These are phyloP conservation scores for Drosophila formosana DNA, from an alignment of 2,888 invertebrate species.

Conservation along the genomic window DNA sequence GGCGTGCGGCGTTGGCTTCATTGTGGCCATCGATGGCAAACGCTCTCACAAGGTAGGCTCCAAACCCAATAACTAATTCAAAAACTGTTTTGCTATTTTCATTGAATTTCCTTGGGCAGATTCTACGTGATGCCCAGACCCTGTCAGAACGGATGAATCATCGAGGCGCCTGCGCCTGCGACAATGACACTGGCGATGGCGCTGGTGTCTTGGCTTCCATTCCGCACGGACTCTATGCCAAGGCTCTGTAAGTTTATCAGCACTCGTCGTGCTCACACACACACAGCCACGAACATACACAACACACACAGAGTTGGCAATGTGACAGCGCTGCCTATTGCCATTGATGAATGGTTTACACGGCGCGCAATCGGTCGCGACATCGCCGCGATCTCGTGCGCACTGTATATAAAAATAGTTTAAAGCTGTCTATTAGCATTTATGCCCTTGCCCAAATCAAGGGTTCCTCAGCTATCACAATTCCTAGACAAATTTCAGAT, in stretches of 20 bases:
- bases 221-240: slow-evolving; percentile 96
- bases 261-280: not conserved
- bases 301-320: slow-evolving; percentile 45
- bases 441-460: slow-evolving; percentile 25
- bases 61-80: not conserved
- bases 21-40: slow-evolving; percentile 98
- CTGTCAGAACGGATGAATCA: slow-evolving; percentile 99
- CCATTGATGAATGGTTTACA: slow-evolving; percentile 63
- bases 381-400: slow-evolving; percentile 72
- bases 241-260: slow-evolving; percentile 90
- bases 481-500: not conserved
- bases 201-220: slow-evolving; percentile 98
- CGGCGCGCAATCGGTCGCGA: slow-evolving; percentile 34
- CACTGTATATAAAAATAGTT: slow-evolving; percentile 56
- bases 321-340: slow-evolving; percentile 40
- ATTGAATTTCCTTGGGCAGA: slow-evolving; percentile 86
- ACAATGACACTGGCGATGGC: slow-evolving; percentile 99
- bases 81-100: not conserved
- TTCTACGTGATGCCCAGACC: slow-evolving; percentile 97
- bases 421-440: slow-evolving; percentile 38
- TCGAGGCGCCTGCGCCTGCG: slow-evolving; percentile 99
- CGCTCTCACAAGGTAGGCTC: slow-evolving; percentile 93
- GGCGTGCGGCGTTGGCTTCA: slow-evolving; percentile 99
- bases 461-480: slow-evolving; percentile 6
- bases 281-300: slow-evolving; percentile 12